Evolutionary conservation across 1,140 invertebrate genomes (phyloP).

Genomic region (Euborellia annulipes): DNA sequence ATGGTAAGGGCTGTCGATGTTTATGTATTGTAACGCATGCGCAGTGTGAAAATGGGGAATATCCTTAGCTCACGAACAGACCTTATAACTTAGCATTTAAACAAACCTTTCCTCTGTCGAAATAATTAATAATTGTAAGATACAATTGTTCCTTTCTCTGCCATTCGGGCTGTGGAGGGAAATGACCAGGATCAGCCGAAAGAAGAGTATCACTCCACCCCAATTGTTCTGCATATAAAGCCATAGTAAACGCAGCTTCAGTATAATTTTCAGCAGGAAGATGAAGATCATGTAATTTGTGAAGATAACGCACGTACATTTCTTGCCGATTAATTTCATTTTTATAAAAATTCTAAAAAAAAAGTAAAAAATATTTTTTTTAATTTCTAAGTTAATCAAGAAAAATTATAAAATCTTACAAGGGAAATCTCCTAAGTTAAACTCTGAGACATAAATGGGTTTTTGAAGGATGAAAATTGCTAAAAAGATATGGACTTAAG

Average conservation of each 20-base stretch:
- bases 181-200: slow-evolving; percentile 24
- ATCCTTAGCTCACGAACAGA: too few relatives aligned
- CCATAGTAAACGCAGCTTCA: slow-evolving; percentile 89
- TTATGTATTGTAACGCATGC: too few relatives aligned
- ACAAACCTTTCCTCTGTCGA: slow-evolving; percentile 88
- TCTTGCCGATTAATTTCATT: slow-evolving; percentile 89
- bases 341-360: slow-evolving; percentile 85
- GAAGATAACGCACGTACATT: slow-evolving; percentile 93
- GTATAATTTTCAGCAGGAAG: slow-evolving; percentile 86
- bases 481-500: too few relatives aligned
- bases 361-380: too few relatives aligned
- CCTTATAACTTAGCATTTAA: too few relatives aligned
- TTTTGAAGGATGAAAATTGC: too few relatives aligned
- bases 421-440: too few relatives aligned
- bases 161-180: slow-evolving; percentile 63
- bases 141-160: slow-evolving; percentile 88
- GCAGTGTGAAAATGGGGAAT: too few relatives aligned
- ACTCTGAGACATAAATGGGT: too few relatives aligned
- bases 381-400: too few relatives aligned
- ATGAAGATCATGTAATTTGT: slow-evolving; percentile 90
- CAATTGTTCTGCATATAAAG: slow-evolving; percentile 82
- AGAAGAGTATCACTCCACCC: slow-evolving; percentile 64
- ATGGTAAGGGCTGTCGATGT: too few relatives aligned
- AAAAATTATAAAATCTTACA: too few relatives aligned
- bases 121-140: slow-evolving; percentile 81